These are phyloP conservation scores for Drosophila meridiana DNA, from an alignment of 2,888 invertebrate species.

Conservation along the genomic window DNA sequence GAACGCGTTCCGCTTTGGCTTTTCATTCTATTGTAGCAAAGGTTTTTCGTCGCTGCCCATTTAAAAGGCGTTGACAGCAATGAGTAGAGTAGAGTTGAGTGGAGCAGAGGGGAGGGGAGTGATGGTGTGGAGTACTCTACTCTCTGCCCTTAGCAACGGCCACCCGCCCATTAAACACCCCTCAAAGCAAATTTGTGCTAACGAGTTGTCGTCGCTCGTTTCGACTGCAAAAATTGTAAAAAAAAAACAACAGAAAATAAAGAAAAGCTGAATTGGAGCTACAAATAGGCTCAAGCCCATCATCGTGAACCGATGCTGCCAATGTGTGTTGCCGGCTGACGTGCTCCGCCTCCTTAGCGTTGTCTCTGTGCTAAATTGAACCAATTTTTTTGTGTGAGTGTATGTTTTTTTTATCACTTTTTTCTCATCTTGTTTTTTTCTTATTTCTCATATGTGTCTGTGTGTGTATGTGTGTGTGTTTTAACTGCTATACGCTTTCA, in stretches of 20 bases:
- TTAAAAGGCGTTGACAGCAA: slow-evolving; percentile 75
- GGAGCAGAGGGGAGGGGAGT: neutral
- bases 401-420: slow-evolving; percentile 39
- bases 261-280: slow-evolving; percentile 44
- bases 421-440: slow-evolving; percentile 33
- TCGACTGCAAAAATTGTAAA: slow-evolving; percentile 41
- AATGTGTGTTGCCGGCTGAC: slow-evolving; percentile 44
- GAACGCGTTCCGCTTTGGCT: slow-evolving; percentile 48
- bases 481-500: slow-evolving; percentile 62
- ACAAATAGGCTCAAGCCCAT: slow-evolving; percentile 52
- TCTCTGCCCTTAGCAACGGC: neutral
- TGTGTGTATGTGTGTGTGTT: slow-evolving; percentile 13
- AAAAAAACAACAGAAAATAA: slow-evolving; percentile 19
- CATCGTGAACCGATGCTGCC: slow-evolving; percentile 51
- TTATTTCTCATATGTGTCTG: slow-evolving; percentile 10
- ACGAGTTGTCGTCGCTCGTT: slow-evolving; percentile 72
- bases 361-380: slow-evolving; percentile 80
- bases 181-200: slow-evolving; percentile 75
- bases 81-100: slow-evolving; percentile 18
- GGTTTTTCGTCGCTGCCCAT: slow-evolving; percentile 69
- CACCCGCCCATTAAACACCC: slow-evolving; percentile 42
- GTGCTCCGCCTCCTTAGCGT: slow-evolving; percentile 30
- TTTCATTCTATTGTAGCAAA: slow-evolving; percentile 65
- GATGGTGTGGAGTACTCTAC: neutral
- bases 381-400: slow-evolving; percentile 62